Percentiles rank a stretch among this genome's conserved stretches.
Evolutionary conservation across 1,140 invertebrate genomes (phyloP).

Genomic region (Trypoxylus dichotomus): DNA sequence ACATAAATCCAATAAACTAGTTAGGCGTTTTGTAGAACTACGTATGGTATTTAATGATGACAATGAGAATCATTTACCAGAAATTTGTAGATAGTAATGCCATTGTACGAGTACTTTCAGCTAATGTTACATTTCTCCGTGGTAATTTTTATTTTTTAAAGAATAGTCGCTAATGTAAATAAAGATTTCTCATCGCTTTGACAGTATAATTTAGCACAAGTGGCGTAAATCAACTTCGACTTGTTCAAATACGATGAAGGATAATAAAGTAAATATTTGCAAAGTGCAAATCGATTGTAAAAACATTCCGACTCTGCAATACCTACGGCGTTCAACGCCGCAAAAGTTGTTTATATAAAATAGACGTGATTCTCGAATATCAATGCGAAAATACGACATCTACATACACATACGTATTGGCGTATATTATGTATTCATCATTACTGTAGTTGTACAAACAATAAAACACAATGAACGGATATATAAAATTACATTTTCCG

Average conservation of each 20-base stretch:
- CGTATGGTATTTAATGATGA: no score
- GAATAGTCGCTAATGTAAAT: background rate
- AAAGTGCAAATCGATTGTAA: background rate
- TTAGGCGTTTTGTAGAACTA: no score
- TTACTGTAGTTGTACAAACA: slow-evolving; percentile 1
- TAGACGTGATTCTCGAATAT: background rate
- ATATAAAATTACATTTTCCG: slow-evolving; percentile 15
- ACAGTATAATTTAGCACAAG: background rate
- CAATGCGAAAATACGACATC: background rate
- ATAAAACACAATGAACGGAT: slow-evolving; percentile 15
- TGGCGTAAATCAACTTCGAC: background rate
- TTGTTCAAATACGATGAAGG: background rate
- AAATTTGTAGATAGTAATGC: no score
- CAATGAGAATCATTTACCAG: no score
- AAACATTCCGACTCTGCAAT: background rate
- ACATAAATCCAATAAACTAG: no score
- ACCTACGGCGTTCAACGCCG: background rate
- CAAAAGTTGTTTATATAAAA: slow-evolving; percentile 1
- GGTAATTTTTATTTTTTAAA: background rate
- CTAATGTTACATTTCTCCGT: background rate
- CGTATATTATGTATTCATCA: slow-evolving; percentile 1
- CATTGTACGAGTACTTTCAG: background rate
- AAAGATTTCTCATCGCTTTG: background rate
- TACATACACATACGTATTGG: background rate
- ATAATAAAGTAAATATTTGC: slow-evolving; percentile 14